Conservation (phyloP, 2,888 invertebrate species). For the Marronus borbonicus region DNA sequence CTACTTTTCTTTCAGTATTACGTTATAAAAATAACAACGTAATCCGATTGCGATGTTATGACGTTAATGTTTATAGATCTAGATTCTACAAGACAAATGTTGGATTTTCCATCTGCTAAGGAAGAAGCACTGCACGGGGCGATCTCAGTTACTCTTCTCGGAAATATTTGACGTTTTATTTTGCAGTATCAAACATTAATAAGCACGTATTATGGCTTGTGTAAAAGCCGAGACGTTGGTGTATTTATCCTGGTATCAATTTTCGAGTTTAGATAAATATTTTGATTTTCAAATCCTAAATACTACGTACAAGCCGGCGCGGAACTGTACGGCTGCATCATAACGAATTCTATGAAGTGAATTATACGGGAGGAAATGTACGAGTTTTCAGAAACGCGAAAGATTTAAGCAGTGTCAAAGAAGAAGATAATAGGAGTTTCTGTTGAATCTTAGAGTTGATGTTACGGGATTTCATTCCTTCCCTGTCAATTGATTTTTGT, state of each 20-base stretch:
- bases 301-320: conserved; percentile 6
- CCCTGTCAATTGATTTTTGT: background rate
- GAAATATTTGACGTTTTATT: conserved; percentile 7
- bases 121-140: background rate
- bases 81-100: conserved; percentile 1
- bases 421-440: background rate
- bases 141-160: background rate
- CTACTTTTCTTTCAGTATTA: conserved; percentile 15
- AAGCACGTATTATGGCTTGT: background rate
- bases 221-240: background rate
- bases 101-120: background rate
- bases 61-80: conserved; percentile 14
- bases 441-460: background rate
- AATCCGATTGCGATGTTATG: conserved; percentile 13
- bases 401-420: background rate
- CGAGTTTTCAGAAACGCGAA: background rate
- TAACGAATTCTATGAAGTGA: background rate
- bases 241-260: conserved; percentile 6
- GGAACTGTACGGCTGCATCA: background rate
- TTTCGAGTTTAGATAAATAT: conserved; percentile 16
- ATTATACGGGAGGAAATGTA: background rate
- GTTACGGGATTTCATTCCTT: background rate
- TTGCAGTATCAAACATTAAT: conserved; percentile 9
- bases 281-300: background rate
- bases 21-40: conserved; percentile 26